phyloP scores from a whole-genome alignment of 2,888 invertebrate species.

The Bimastos eiseni region DNA sequence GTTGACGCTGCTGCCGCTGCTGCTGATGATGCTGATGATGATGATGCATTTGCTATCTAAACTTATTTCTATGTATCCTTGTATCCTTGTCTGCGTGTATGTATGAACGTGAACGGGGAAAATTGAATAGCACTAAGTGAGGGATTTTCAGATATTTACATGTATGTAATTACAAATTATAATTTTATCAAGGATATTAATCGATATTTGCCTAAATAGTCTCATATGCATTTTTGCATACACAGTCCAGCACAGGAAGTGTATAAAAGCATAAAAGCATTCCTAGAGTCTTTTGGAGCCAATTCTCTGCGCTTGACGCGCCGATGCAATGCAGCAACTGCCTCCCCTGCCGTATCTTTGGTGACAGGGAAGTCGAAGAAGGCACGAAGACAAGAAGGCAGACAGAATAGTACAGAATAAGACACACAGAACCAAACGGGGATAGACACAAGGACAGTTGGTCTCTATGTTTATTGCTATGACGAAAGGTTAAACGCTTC shows the following conservation, averaged over 20 bases:
- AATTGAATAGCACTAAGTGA: no score
- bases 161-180: background rate
- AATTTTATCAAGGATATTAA: background rate
- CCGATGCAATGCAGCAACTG: background rate
- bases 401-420: background rate
- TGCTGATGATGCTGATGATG: no score
- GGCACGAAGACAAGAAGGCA: background rate
- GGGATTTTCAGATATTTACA: background rate
- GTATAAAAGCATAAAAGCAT: constrained; percentile 4
- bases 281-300: background rate
- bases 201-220: background rate
- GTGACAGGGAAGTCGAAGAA: background rate
- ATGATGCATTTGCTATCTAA: no score
- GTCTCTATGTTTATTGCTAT: background rate
- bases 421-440: background rate
- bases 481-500: constrained; percentile 3
- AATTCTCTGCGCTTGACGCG: background rate
- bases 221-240: background rate
- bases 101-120: background rate
- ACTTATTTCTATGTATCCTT: no score
- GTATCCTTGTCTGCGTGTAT: background rate
- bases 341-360: background rate
- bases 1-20: no score
- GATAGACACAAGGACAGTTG: background rate
- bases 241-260: background rate